Evolutionary conservation across 2,888 invertebrate genomes (phyloP).

Genomic region (Tanypteryx hageni): DNA sequence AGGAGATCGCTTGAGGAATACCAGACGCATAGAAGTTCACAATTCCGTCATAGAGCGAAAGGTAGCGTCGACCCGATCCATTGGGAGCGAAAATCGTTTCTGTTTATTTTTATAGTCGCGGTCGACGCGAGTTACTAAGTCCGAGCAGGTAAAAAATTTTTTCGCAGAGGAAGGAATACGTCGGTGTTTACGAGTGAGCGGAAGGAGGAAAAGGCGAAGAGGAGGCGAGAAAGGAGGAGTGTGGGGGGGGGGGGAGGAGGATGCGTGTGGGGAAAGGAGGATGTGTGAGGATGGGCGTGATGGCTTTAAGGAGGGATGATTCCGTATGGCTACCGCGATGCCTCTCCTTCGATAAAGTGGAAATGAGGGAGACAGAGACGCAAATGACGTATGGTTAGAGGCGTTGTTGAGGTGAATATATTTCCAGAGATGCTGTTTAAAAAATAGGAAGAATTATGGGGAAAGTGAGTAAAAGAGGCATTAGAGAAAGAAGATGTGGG

Average conservation of each 20-base stretch:
- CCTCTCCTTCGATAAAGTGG: slow-evolving; percentile 11
- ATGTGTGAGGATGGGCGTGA: background rate
- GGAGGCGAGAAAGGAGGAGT: no score
- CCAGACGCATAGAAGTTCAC: no score
- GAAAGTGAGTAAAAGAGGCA: background rate
- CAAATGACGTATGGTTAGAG: background rate
- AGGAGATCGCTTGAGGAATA: background rate
- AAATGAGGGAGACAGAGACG: background rate
- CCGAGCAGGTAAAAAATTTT: slow-evolving; percentile 1
- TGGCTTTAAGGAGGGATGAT: slow-evolving; percentile 24
- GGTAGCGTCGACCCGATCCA: no score
- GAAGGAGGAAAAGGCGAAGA: background rate
- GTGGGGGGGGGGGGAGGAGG: no score
- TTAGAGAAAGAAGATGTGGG: background rate
- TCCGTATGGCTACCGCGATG: slow-evolving; percentile 24
- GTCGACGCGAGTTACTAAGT: slow-evolving; percentile 7
- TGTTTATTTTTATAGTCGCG: no score
- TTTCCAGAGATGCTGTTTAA: background rate
- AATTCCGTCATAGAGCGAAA: no score
- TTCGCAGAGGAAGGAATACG: background rate
- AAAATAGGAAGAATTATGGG: background rate
- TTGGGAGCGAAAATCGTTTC: no score
- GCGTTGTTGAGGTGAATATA: background rate
- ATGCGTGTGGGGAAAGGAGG: no score
- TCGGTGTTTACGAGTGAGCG: slow-evolving; percentile 28